phyloP scores from a whole-genome alignment of 35 echinoderm and acorn worm genomes.

The Patiria miniata region DNA sequence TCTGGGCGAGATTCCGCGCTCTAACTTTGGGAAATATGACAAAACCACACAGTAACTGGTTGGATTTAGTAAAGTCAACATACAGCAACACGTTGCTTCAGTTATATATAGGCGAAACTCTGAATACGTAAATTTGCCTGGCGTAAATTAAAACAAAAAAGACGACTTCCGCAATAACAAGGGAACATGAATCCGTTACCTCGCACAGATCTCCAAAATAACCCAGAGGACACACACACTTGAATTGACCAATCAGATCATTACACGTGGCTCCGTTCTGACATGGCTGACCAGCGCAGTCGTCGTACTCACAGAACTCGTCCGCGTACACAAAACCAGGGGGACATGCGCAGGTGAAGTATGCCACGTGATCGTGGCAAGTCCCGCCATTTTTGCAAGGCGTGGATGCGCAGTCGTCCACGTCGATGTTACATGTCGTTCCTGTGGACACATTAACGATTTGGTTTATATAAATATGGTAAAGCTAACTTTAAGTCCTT shows the following conservation, averaged over 20 bases:
- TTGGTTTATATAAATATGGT: no score
- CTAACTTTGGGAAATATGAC: no score
- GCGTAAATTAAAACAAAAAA: no score
- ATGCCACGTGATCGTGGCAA: conserved; percentile 58
- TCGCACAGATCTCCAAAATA: conserved; percentile 1
- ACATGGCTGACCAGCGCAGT: conserved; percentile 1
- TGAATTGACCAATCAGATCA: neutral
- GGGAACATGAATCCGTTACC: neutral
- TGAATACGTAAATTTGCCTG: no score
- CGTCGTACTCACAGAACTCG: conserved; percentile 6
- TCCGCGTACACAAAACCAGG: conserved; percentile 23
- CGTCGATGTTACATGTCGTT: neutral
- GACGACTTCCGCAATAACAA: no score
- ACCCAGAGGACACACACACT: neutral
- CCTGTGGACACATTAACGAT: neutral
- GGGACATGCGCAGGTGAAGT: neutral
- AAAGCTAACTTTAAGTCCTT: no score
- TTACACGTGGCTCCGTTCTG: conserved; percentile 22
- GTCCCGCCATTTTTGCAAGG: conserved; percentile 56
- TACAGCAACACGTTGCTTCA: no score
- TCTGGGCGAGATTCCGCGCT: no score
- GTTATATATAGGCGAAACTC: no score
- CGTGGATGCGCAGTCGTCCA: conserved; percentile 12
- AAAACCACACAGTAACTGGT: no score
- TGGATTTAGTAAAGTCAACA: no score